Percentiles rank a stretch among this genome's conserved stretches.
Conservation (phyloP, 2,113 vertebrate genomes). For the Saguinus imperator region DNA sequence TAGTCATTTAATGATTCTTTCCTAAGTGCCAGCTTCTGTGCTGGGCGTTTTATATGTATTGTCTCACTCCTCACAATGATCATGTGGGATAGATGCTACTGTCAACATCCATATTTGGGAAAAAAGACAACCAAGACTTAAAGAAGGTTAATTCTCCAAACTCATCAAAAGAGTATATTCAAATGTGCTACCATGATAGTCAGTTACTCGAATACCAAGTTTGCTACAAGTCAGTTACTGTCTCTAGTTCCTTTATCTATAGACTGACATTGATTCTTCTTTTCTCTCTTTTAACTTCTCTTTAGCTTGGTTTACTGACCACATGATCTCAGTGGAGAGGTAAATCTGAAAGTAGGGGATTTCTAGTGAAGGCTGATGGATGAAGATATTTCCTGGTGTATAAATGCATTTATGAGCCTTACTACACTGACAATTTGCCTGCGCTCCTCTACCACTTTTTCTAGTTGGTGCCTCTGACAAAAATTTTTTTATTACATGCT, state of each 20-base stretch:
- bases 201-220: not conserved
- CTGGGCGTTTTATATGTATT: not conserved
- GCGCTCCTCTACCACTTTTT: not conserved
- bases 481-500: not conserved
- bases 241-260: not conserved
- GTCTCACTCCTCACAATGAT: not conserved
- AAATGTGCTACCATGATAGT: not conserved
- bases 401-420: not conserved
- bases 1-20: conserved; percentile 31
- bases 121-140: not conserved
- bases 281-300: not conserved
- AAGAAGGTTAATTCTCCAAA: conserved; percentile 5
- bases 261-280: not conserved
- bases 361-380: not conserved
- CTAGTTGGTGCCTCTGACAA: not conserved
- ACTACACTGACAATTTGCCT: not conserved
- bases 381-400: not conserved
- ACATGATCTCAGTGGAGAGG: not conserved
- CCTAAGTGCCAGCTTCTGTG: not conserved
- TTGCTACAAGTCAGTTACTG: not conserved
- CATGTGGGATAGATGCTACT: not conserved
- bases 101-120: not conserved
- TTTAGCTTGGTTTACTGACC: not conserved
- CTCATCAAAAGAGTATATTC: not conserved
- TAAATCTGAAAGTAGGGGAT: not conserved